These are phyloP conservation scores for Myzus persicae DNA, from an alignment of 1,140 invertebrate species.

Conservation along the genomic window DNA sequence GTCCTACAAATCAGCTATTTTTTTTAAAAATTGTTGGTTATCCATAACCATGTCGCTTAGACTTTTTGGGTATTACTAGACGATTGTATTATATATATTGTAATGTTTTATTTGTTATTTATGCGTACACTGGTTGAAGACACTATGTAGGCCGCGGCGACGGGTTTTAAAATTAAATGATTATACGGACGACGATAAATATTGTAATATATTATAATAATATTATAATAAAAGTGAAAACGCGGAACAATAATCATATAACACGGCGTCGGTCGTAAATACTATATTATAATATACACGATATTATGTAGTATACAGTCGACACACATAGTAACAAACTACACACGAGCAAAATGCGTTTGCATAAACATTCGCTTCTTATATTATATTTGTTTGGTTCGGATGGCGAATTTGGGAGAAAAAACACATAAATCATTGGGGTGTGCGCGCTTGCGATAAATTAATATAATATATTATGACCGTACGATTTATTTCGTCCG, in stretches of 20 bases:
- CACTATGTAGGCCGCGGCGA: too few relatives aligned
- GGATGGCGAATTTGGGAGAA: neutral
- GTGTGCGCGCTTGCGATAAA: neutral
- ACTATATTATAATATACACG: neutral
- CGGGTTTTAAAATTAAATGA: neutral
- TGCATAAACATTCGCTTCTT: neutral
- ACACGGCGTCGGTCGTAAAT: neutral
- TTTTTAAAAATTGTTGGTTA: neutral
- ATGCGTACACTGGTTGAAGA: neutral
- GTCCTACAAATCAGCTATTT: neutral
- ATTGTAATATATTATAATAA: neutral
- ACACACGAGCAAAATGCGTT: neutral
- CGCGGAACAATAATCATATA: neutral
- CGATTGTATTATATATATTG: neutral
- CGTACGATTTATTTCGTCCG: constrained; percentile 15
- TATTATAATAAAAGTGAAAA: neutral
- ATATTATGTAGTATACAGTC: neutral
- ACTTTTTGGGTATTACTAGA: neutral
- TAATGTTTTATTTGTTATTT: neutral
- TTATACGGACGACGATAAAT: neutral
- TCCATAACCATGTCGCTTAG: neutral
- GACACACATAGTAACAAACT: neutral
- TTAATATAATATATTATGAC: constrained; percentile 16
- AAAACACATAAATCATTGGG: constrained; percentile 5
- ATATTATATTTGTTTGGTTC: neutral